Percentiles rank a stretch among this genome's conserved stretches.
These are phyloP conservation scores for Eptatretus atami DNA, from an alignment of 2,797 vertebrate species.

Conservation along the genomic window DNA sequence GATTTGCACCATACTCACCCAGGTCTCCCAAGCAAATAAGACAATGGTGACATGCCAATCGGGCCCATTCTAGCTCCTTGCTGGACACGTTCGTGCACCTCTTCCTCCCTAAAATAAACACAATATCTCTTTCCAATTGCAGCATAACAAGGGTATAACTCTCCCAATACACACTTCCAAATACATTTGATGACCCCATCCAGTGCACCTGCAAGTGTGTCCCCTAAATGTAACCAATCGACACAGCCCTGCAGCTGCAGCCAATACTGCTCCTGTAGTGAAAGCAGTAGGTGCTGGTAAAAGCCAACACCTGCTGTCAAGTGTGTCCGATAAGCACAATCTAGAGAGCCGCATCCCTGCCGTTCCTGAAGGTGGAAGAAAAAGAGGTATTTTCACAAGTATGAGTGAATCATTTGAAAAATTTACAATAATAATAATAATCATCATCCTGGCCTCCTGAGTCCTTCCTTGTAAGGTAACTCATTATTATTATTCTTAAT, in stretches of 20 bases:
- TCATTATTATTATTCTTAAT: too few relatives aligned
- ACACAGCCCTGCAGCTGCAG: slow-evolving; percentile 4
- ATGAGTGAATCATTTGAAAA: too few relatives aligned
- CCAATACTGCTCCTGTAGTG: background rate
- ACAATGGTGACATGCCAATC: slow-evolving; percentile 2
- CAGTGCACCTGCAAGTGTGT: background rate
- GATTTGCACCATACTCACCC: background rate
- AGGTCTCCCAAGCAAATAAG: slow-evolving; percentile 4
- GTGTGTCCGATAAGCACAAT: slow-evolving; percentile 1
- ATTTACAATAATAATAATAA: too few relatives aligned
- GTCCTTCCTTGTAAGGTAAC: too few relatives aligned
- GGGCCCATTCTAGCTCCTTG: background rate
- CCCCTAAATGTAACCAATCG: background rate
- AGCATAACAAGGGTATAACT: too few relatives aligned
- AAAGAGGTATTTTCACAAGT: too few relatives aligned
- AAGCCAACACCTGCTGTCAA: slow-evolving; percentile 1
- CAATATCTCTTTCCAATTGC: too few relatives aligned
- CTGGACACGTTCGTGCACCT: too few relatives aligned
- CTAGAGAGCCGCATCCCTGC: background rate
- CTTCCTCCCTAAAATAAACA: too few relatives aligned
- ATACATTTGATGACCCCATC: too few relatives aligned
- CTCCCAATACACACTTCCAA: too few relatives aligned
- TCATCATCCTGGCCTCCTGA: too few relatives aligned
- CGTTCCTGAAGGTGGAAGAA: slow-evolving; percentile 1
- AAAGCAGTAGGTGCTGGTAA: slow-evolving; percentile 3